Conservation (phyloP, 1,140 invertebrate species). For the Eumeta japonica region DNA sequence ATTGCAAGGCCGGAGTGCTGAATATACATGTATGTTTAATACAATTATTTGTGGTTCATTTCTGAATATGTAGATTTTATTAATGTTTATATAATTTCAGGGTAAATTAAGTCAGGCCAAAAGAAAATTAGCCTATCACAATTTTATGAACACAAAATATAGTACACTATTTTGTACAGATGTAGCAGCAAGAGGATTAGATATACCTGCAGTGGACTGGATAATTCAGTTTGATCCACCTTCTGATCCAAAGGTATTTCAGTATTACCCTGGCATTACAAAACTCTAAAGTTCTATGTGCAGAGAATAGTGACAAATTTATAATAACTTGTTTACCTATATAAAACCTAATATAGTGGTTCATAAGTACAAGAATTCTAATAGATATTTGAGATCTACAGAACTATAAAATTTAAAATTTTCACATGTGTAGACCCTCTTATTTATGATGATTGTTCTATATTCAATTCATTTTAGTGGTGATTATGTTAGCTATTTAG, state of each 20-base stretch:
- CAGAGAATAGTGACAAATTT: not conserved
- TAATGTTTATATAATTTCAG: slow-evolving; percentile 41
- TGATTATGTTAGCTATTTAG: too few relatives aligned
- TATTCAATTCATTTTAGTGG: too few relatives aligned
- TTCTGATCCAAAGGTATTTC: slow-evolving; percentile 20
- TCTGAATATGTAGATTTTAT: too few relatives aligned
- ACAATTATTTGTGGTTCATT: slow-evolving; percentile 2
- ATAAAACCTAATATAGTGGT: not conserved
- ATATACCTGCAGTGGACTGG: slow-evolving; percentile 68
- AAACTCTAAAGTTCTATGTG: not conserved
- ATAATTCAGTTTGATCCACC: slow-evolving; percentile 23
- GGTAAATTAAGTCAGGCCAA: slow-evolving; percentile 82
- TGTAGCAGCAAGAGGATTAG: slow-evolving; percentile 77
- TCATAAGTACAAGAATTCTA: too few relatives aligned
- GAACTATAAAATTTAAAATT: too few relatives aligned
- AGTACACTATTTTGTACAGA: slow-evolving; percentile 81
- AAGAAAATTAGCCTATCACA: slow-evolving; percentile 77
- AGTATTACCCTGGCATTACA: too few relatives aligned
- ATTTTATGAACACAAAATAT: slow-evolving; percentile 58
- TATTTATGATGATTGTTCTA: too few relatives aligned
- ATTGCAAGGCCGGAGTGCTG: slow-evolving; percentile 59
- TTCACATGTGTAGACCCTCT: too few relatives aligned
- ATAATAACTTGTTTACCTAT: too few relatives aligned
- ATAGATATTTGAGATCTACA: too few relatives aligned
- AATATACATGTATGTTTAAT: slow-evolving; percentile 76